Base-by-base conservation (phyloP, 2,113 vertebrate genomes). In the Sigmodon hispidus region DNA sequence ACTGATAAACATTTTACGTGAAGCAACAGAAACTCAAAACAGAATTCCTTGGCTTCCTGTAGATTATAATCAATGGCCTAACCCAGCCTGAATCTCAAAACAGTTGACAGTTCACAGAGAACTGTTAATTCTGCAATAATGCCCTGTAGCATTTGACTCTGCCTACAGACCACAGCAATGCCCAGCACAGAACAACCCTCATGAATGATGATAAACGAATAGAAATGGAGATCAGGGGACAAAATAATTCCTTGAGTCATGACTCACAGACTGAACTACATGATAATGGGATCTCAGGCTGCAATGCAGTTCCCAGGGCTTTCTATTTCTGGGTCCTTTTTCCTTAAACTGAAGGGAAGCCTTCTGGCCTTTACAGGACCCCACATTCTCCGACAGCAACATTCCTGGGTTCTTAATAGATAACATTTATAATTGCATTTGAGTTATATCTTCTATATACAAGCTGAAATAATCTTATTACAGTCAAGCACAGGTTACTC, bases 331-430 rank as follows among this genome's bases (percentile, higher is more conserved):
- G n/a, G 57, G 40, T 15, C 72, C 55, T 85, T 50, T 94, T 96
- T 93, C 73, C 91, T 92, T 87, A 87, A 91, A 73, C 40, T 52
- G 59, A 87, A 80, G 29, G 31, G 61, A 57, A 29, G 34, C 45
- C 43, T 45, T 77, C 73, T 87, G 81, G 77, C 91, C 45, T 81
- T 61, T 22, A 26, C 2, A 48, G 45, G 55, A 79, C 15, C 0
- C 40, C 86, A 45, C 76, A 26, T 81, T 43, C 50, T 52, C 79
- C 70, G 43, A 72, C 89, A 81, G n/a, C 21, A 80, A 36, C 34
- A 57, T 72, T 91, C 87, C 43, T 84, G 31, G 22, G 89, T 94
- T 93, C 24, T 55, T 93, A 80, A 70, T 75, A 89, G 26, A 81
- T 52, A 81, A 94, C 93, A 89, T 69, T 83, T 73, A 48, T 52